Conservation (phyloP, 2,113 vertebrate species). For the Uria aalge region DNA sequence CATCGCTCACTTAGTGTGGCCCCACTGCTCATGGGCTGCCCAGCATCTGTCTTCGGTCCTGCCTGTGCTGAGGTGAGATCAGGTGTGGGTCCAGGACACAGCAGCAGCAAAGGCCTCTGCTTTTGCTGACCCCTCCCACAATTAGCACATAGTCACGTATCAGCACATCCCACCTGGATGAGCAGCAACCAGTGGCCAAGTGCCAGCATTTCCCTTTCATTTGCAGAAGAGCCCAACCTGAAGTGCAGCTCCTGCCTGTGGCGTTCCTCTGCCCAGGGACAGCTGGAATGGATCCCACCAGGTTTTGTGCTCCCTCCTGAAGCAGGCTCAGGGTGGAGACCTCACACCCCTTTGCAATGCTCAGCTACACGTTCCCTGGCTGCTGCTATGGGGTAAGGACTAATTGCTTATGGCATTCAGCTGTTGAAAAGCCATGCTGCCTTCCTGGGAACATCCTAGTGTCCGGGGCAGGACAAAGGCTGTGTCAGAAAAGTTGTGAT, state of each 20-base stretch:
- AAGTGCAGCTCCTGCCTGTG: rapidly evolving
- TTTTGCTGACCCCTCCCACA: not conserved
- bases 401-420: not conserved
- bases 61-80: not conserved
- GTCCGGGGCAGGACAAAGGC: not conserved
- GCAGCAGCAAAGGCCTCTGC: not conserved
- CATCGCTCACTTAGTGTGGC: rapidly evolving
- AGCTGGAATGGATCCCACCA: not conserved
- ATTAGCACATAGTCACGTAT: rapidly evolving
- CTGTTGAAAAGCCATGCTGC: not conserved
- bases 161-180: not conserved
- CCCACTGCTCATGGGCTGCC: rapidly evolving
- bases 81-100: not conserved
- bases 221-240: not conserved
- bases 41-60: not conserved
- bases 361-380: not conserved
- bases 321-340: not conserved
- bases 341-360: not conserved
- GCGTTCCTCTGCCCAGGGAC: not conserved
- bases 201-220: not conserved
- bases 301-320: not conserved
- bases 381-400: not conserved
- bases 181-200: not conserved
- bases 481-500: not conserved
- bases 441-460: not conserved